Percentiles rank a stretch among this genome's conserved stretches.
Evolutionary conservation across 2,797 vertebrate species (phyloP).

Genomic region (Lindbergichthys nudifrons): DNA sequence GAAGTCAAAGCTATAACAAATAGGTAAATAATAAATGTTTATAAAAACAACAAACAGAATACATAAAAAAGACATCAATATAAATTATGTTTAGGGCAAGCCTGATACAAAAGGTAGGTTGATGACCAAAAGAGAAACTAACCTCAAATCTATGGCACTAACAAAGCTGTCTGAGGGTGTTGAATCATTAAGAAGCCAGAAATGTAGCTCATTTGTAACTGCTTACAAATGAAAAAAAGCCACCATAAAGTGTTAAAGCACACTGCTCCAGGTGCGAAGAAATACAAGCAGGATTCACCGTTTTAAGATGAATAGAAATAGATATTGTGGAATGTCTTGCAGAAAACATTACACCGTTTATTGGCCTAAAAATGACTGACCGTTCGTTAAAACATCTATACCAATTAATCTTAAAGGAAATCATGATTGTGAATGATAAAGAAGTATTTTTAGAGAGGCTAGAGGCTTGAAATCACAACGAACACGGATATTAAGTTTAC

Average conservation of each 20-base stretch:
- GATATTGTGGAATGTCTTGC: background rate
- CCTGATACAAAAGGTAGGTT: background rate
- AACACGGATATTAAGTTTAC: background rate
- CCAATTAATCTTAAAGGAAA: too few relatives aligned
- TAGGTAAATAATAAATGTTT: background rate
- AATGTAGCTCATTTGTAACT: background rate
- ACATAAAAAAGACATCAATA: background rate
- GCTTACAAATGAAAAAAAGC: background rate
- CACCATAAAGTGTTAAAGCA: too few relatives aligned
- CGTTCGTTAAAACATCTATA: background rate
- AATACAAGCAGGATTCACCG: background rate
- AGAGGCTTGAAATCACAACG: conserved; percentile 1
- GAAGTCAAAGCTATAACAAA: background rate
- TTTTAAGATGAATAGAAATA: background rate
- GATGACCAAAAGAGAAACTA: conserved; percentile 20
- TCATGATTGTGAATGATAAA: conserved; percentile 3
- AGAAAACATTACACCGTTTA: background rate
- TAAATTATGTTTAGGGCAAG: background rate
- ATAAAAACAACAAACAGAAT: background rate
- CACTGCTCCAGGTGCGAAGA: background rate
- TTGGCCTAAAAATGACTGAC: background rate
- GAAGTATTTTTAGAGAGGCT: background rate
- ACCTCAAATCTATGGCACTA: conserved; percentile 1
- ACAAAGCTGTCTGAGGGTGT: background rate
- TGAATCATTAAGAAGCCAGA: background rate